These are phyloP conservation scores for Chydorus sphaericus DNA, from an alignment of 2,888 invertebrate genomes.

Conservation along the genomic window DNA sequence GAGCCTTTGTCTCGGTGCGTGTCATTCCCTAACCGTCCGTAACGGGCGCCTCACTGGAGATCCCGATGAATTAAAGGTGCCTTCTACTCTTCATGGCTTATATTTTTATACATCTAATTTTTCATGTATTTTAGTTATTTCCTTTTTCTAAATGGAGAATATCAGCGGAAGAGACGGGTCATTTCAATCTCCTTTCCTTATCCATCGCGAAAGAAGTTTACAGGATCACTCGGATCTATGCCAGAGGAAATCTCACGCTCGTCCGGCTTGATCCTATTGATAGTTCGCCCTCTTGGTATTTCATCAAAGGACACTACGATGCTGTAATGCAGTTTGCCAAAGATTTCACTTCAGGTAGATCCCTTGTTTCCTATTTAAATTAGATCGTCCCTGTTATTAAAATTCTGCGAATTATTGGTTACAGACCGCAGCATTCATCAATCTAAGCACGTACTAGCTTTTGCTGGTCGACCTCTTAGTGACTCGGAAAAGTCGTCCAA, in stretches of 20 bases:
- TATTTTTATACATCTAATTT: background rate
- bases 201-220: background rate
- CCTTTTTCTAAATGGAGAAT: background rate
- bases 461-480: background rate
- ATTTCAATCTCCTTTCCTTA: background rate
- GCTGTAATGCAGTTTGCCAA: background rate
- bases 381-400: too few relatives aligned
- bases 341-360: background rate
- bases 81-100: too few relatives aligned
- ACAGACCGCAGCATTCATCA: background rate
- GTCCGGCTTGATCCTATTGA: background rate
- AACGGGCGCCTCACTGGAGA: too few relatives aligned
- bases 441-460: background rate
- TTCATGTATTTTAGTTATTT: background rate
- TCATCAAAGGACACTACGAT: background rate
- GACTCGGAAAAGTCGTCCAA: background rate
- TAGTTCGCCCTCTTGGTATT: background rate
- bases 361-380: too few relatives aligned
- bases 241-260: background rate
- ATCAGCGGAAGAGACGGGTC: background rate
- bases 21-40: too few relatives aligned
- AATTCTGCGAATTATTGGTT: background rate
- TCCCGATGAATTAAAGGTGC: background rate
- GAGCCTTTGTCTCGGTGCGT: background rate
- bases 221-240: background rate